phyloP scores from a whole-genome alignment of 2,797 vertebrate genomes.

The Cossypha caffra region DNA sequence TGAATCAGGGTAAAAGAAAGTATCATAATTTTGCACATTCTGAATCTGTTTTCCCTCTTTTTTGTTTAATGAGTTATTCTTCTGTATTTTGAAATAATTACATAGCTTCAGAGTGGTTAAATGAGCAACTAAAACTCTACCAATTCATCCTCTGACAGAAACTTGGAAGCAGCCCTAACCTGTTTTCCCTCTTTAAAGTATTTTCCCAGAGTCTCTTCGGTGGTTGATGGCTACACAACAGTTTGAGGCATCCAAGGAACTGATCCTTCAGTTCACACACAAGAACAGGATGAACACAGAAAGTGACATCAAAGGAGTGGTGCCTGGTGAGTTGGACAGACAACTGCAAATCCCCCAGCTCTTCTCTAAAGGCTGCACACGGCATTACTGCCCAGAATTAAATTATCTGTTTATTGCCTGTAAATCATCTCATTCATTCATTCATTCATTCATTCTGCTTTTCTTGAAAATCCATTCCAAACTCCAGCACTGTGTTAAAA shows the following conservation, averaged over 20 bases:
- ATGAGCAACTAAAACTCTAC: not conserved
- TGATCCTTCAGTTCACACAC: conserved; percentile 87
- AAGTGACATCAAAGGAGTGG: conserved; percentile 84
- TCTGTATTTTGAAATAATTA: not conserved
- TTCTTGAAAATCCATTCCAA: not conserved
- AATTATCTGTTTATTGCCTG: not conserved
- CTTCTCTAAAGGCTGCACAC: not conserved
- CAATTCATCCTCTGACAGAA: not conserved
- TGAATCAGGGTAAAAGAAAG: not conserved
- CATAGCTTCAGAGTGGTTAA: not conserved
- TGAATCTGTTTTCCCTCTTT: not conserved
- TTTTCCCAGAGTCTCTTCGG: conserved; percentile 95
- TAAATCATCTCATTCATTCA: not conserved
- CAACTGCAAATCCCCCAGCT: not conserved
- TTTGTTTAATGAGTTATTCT: not conserved
- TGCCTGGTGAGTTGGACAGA: conserved; percentile 81
- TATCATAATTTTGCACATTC: not conserved
- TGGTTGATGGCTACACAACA: conserved; percentile 97
- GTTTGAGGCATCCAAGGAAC: conserved; percentile 87
- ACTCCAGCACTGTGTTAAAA: not conserved
- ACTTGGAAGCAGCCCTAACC: not conserved
- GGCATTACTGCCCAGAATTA: not conserved
- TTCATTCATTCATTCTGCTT: not conserved
- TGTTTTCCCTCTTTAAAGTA: conserved; percentile 74
- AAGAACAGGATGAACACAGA: conserved; percentile 86